phyloP scores from a whole-genome alignment of 2,888 invertebrate genomes.

The Drosophila algonquin region DNA sequence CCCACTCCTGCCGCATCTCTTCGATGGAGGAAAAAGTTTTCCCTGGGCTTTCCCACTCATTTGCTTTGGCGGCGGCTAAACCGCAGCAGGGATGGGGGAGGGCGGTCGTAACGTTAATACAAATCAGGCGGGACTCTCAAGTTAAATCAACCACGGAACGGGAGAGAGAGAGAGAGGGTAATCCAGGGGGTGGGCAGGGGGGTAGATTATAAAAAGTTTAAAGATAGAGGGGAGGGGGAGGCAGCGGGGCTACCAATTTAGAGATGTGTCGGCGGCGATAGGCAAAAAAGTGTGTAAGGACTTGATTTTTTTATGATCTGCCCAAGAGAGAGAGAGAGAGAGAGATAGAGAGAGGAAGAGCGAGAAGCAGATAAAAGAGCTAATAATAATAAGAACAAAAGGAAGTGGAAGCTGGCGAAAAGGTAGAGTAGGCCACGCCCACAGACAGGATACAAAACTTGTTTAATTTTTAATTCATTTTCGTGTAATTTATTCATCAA shows the following conservation, averaged over 20 bases:
- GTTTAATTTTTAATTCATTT: slow-evolving; percentile 72
- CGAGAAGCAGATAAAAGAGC: slow-evolving; percentile 16
- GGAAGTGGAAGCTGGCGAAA: neutral
- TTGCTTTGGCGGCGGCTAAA: slow-evolving; percentile 60
- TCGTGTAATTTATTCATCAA: slow-evolving; percentile 72
- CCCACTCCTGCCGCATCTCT: neutral
- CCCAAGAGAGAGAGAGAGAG: neutral
- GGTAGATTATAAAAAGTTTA: slow-evolving; percentile 38
- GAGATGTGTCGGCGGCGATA: slow-evolving; percentile 44
- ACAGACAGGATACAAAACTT: slow-evolving; percentile 35
- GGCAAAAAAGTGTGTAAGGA: slow-evolving; percentile 42
- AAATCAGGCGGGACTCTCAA: slow-evolving; percentile 75
- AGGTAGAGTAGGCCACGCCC: slow-evolving; percentile 15
- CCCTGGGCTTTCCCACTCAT: slow-evolving; percentile 58
- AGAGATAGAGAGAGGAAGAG: neutral
- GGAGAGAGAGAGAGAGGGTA: slow-evolving; percentile 6
- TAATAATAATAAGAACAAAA: slow-evolving; percentile 20
- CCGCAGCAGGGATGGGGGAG: slow-evolving; percentile 37
- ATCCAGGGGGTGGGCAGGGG: slow-evolving; percentile 17
- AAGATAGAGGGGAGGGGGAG: slow-evolving; percentile 1
- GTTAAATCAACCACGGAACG: slow-evolving; percentile 66
- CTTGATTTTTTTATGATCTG: slow-evolving; percentile 63
- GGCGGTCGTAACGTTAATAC: slow-evolving; percentile 68
- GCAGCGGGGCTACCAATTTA: slow-evolving; percentile 43
- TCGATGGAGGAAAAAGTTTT: slow-evolving; percentile 44